Percentiles rank a stretch among this genome's conserved stretches.
Conservation (phyloP, 2,113 vertebrate species). For the Nibea albiflora region DNA sequence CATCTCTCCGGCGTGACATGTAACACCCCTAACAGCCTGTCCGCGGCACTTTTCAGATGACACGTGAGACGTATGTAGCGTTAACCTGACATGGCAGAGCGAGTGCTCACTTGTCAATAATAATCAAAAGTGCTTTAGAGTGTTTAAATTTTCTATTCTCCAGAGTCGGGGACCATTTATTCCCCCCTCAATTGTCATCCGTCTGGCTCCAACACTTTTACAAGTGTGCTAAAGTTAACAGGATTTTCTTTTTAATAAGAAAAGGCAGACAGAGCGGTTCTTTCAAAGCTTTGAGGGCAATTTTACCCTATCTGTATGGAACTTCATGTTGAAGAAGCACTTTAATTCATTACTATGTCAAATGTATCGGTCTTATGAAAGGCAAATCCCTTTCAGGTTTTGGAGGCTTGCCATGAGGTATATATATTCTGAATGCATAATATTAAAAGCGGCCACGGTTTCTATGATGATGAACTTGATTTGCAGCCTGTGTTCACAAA, state of each 20-base stretch:
- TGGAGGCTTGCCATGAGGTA: slow-evolving; percentile 65
- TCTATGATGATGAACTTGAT: slow-evolving; percentile 61
- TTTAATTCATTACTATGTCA: slow-evolving; percentile 75
- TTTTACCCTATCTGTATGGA: slow-evolving; percentile 25
- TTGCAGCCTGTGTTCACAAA: slow-evolving; percentile 37
- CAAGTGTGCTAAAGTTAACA: slow-evolving; percentile 62
- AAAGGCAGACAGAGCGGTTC: slow-evolving; percentile 33
- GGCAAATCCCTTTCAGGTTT: slow-evolving; percentile 58
- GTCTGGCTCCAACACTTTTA: slow-evolving; percentile 63
- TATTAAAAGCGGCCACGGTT: slow-evolving; percentile 61
- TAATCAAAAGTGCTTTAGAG: slow-evolving; percentile 38
- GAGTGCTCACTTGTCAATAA: slow-evolving; percentile 54
- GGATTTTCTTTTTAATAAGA: slow-evolving; percentile 57
- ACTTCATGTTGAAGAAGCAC: slow-evolving; percentile 56
- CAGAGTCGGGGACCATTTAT: slow-evolving; percentile 39
- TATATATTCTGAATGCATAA: slow-evolving; percentile 59
- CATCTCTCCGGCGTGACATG: slow-evolving; percentile 14
- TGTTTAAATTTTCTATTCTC: slow-evolving; percentile 55
- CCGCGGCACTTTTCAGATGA: slow-evolving; percentile 30
- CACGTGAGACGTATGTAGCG: slow-evolving; percentile 41
- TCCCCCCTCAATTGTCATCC: slow-evolving; percentile 39
- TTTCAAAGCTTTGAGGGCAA: slow-evolving; percentile 47
- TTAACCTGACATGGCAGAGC: slow-evolving; percentile 51
- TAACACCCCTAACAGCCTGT: slow-evolving; percentile 16
- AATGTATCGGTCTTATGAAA: slow-evolving; percentile 67